Base-by-base conservation (phyloP, 2,888 invertebrate species). In the Endotricha flammealis region DNA sequence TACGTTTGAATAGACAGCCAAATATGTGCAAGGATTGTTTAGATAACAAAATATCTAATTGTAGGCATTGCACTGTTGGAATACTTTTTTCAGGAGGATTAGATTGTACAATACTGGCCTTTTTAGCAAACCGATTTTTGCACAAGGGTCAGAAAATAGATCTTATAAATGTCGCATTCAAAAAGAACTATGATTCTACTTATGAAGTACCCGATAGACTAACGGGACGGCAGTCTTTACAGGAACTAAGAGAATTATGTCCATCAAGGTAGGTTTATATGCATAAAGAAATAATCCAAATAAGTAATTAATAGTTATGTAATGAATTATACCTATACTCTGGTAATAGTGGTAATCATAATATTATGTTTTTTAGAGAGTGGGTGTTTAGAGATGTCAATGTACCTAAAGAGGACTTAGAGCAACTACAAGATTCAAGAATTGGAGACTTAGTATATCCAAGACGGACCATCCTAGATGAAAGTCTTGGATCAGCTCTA, bases 61-160 rank as follows among this genome's bases (percentile, higher is more conserved):
- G 92, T 54, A 46, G 49, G 28, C 92, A 93, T 75, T 85, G 91
- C 14, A 91, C 92, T 63, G 81, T 95, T 17, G 95, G 93, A 27
- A 85, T 99, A 38, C 83, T 98, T 48, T 99, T 98, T 86, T 99
- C 99, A 44, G 99, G 99, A 24, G 98, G 98, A 9, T 88, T 99
- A 23, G 99, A 99, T 78, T 98, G 98, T 41, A 92, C 97, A n/a
- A 90, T 98, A 51, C 75, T 99, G 48, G 94, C 98, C 14, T 86
- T 92, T 29, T 64, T 98, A 29, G 92, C 94, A 4, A 89, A 96
- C 64, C 90, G 90, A 80, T 92, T 88, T 75, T 76, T 93, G 10
- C 79, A 90, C 1, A 56, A 58, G 39, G 61, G 86, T 32, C 92
- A 93, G 60, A 88, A 92, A 12, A 95, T 99, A 54, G 98, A 98